phyloP scores from a whole-genome alignment of 1,140 invertebrate genomes.

The Bacillus rossius region DNA sequence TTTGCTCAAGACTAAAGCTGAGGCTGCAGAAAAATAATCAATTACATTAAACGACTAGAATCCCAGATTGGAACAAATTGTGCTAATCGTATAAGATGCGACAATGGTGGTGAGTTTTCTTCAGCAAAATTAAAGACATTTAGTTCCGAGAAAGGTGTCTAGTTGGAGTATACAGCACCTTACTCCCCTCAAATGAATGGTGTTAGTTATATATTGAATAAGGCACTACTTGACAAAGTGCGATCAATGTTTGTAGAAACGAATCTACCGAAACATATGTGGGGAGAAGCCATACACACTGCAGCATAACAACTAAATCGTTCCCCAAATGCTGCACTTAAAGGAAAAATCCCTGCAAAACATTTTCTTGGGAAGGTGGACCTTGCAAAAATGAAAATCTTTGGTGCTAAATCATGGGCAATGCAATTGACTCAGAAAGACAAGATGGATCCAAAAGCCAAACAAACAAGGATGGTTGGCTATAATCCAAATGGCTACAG shows the following conservation, averaged over 20 bases:
- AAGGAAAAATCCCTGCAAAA: constrained; percentile 32
- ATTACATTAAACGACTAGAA: constrained; percentile 29
- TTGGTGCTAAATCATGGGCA: constrained; percentile 18
- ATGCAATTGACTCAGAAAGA: no score
- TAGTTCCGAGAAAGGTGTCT: constrained; percentile 24
- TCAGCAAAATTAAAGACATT: constrained; percentile 25
- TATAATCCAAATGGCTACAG: no score
- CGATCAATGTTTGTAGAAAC: constrained; percentile 23
- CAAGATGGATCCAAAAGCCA: constrained; percentile 19
- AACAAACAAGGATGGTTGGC: constrained; percentile 16
- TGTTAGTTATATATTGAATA: constrained; percentile 35
- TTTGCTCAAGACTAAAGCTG: constrained; percentile 36
- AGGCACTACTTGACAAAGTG: constrained; percentile 35
- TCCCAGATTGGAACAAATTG: constrained; percentile 25
- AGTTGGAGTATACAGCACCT: constrained; percentile 25
- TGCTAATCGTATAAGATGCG: constrained; percentile 25
- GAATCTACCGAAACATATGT: constrained; percentile 23
- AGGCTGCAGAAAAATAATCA: constrained; percentile 27
- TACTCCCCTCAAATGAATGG: constrained; percentile 41
- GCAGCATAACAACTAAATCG: constrained; percentile 36
- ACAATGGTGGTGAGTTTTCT: constrained; percentile 34
- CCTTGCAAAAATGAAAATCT: constrained; percentile 20
- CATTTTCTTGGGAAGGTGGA: constrained; percentile 23
- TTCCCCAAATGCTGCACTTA: constrained; percentile 25
- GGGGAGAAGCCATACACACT: constrained; percentile 35